phyloP scores from a whole-genome alignment of 2,888 invertebrate species.

The Cosmorhoe ocellata region DNA sequence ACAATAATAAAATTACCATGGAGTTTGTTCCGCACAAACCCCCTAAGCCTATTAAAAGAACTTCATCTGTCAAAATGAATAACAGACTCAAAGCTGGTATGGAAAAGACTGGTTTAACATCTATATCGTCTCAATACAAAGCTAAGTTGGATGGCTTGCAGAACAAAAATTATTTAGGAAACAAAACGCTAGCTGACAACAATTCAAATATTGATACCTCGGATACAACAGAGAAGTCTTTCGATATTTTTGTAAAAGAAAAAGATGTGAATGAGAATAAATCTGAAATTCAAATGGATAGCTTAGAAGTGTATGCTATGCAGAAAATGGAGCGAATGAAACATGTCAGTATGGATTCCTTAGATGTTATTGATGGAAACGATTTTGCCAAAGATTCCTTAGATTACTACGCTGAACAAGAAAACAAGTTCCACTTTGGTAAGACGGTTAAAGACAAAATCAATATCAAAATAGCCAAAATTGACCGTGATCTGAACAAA shows the following conservation, averaged over 20 bases:
- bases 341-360: conserved; percentile 77
- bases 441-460: conserved; percentile 64
- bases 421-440: conserved; percentile 56
- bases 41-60: conserved; percentile 86
- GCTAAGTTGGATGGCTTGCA: conserved; percentile 77
- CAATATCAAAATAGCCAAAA: conserved; percentile 58
- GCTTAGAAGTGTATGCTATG: conserved; percentile 80
- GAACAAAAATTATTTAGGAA: conserved; percentile 67
- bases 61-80: conserved; percentile 84
- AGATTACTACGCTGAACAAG: conserved; percentile 75
- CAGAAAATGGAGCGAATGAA: conserved; percentile 70
- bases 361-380: conserved; percentile 71
- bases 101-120: conserved; percentile 68
- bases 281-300: conserved; percentile 84
- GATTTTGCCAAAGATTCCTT: conserved; percentile 77
- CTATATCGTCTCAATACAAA: conserved; percentile 78
- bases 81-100: conserved; percentile 74
- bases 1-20: conserved; percentile 76
- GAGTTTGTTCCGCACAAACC: conserved; percentile 87
- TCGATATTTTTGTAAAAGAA: conserved; percentile 84
- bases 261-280: conserved; percentile 83
- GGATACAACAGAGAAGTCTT: conserved; percentile 77
- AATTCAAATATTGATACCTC: conserved; percentile 67
- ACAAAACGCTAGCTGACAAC: conserved; percentile 62
- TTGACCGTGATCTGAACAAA: conserved; percentile 44